A percentile compares a stretch with the other conserved stretches of the same genome.
Evolutionary conservation across 2,888 invertebrate genomes (phyloP).

Genomic region (Apomyelois bistriatella): DNA sequence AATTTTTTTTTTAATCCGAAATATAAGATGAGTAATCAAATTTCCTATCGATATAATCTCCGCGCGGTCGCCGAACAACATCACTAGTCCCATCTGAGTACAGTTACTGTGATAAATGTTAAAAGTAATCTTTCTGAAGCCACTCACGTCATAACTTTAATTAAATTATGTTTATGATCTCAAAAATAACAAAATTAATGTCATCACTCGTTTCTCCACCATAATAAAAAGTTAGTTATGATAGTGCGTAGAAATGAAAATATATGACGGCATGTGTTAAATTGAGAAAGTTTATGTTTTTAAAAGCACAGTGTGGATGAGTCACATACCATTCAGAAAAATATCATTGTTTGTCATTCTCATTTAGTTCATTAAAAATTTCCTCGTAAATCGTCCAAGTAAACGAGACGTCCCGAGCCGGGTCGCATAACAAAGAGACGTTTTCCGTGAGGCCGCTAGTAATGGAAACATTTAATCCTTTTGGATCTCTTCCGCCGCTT

Average conservation of each 20-base stretch:
- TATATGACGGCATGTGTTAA: too few species aligned
- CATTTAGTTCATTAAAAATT: background rate
- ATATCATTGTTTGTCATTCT: background rate
- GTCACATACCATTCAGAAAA: too few species aligned
- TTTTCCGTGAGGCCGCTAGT: conserved; percentile 30
- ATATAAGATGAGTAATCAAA: background rate
- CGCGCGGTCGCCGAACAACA: background rate
- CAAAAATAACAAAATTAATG: conserved; percentile 5
- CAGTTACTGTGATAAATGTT: background rate
- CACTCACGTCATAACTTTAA: conserved; percentile 6
- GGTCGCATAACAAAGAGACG: background rate
- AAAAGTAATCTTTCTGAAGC: background rate
- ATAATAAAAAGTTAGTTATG: background rate
- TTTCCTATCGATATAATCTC: background rate
- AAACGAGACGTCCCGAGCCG: background rate
- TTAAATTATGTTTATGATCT: background rate
- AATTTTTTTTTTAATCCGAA: too few species aligned
- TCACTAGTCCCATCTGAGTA: background rate
- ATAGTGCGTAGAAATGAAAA: background rate
- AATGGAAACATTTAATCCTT: conserved; percentile 69
- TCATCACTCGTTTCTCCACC: background rate
- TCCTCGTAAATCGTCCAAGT: background rate
- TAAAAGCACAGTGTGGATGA: too few species aligned
- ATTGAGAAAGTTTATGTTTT: too few species aligned
- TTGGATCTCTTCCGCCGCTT: conserved; percentile 51